Conservation (phyloP, 2,797 vertebrate genomes). For the Scolopax bukidnonensis region DNA sequence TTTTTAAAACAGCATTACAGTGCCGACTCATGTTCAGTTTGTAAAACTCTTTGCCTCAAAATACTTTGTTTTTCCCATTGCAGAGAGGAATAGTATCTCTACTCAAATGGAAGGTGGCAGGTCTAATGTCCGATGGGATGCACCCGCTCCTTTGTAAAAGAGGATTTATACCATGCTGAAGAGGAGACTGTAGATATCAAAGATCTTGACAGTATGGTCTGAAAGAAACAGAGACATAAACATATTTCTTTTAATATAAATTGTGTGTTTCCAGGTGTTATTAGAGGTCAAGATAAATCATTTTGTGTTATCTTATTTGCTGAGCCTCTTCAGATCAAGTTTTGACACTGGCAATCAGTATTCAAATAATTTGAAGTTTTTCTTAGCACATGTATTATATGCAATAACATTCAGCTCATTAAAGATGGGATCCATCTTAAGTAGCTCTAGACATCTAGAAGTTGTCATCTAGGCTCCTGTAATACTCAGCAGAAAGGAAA, state of each 20-base stretch:
- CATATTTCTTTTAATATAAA: neutral
- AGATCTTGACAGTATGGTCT: neutral
- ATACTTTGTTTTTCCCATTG: neutral
- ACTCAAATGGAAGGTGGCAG: neutral
- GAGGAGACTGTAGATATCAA: neutral
- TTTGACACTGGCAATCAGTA: neutral
- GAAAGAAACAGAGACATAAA: neutral
- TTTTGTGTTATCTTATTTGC: neutral
- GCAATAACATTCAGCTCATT: neutral
- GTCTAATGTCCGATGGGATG: neutral
- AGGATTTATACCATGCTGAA: neutral
- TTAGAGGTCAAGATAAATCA: neutral
- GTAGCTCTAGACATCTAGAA: neutral
- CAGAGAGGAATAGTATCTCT: neutral
- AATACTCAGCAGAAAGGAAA: neutral
- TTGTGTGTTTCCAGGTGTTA: neutral
- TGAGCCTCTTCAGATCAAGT: neutral
- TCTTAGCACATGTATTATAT: neutral
- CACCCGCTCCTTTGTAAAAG: neutral
- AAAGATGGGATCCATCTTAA: neutral
- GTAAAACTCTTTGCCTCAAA: neutral
- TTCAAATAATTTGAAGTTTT: slow-evolving; percentile 1
- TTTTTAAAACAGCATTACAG: neutral
- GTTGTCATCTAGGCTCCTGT: neutral
- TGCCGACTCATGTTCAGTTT: neutral